Evolutionary conservation across 2,888 invertebrate species (phyloP), one percentile per base, ranked within the genome.

Genomic region (Stomorhina lunata): DNA sequence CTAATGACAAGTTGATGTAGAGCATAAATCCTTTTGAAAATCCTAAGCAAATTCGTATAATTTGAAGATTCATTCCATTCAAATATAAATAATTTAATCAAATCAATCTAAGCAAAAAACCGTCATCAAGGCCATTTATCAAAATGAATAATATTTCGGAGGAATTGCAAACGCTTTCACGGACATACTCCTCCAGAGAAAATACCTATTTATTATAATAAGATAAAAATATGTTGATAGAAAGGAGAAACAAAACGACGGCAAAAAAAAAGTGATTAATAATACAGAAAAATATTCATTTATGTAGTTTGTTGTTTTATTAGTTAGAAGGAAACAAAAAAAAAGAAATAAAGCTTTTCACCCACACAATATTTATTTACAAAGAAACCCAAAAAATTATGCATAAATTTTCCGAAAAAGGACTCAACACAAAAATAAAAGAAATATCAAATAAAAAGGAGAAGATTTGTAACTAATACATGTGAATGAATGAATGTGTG

Each of bases 61-160:
- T 2, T 1, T 5, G 2, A 25, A 27, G n/a, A 50, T 12, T n/a
- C 12, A 25, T 25, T 25, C 12, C 5, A 5, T 50, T 7, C 9
- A 6, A 17, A 20, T 12, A 59, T n/a, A 53, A 72, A 57, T 72
- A n/a, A 25, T 63, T 63, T 29, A 22, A 63, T 29, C 40, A 15
- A 73, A 73, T 73, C 63, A 53, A 73, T 63, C 73, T 43, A 15
- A 9, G 4, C 17, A 48, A n/a, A 6, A 40, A 53, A 73, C 50
- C 63, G 72, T 73, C 72, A 50, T 50, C 73, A 53, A 7, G 29
- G 20, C 20, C 29, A 73, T 73, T 73, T 53, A 73, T 73, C 50
- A 73, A 53, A 40, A 29, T 72, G 12, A 29, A 29, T 50, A 63
- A 53, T 20, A 53, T 43, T 73, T 40, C 10, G 9, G 7, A 3